Evolutionary conservation across 2,113 vertebrate species (phyloP).

Genomic region (Amazona vittata): DNA sequence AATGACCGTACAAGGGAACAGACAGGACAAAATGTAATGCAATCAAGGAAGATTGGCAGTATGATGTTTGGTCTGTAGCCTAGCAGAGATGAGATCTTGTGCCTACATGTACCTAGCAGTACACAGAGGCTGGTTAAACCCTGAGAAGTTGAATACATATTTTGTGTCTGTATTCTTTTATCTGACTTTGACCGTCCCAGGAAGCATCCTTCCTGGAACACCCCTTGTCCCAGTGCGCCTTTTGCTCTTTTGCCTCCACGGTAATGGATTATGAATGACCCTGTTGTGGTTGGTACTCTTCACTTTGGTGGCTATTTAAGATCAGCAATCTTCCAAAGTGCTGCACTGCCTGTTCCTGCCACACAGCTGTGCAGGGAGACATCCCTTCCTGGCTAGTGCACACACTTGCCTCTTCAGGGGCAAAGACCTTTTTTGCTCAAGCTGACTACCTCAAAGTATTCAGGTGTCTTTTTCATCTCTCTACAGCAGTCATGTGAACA

Average conservation of each 20-base stretch:
- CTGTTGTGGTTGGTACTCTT: neutral
- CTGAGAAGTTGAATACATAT: neutral
- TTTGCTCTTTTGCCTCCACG: neutral
- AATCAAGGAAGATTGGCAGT: neutral
- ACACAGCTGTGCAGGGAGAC: fast-evolving
- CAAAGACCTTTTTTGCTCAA: neutral
- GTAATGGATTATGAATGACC: neutral
- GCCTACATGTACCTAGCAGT: neutral
- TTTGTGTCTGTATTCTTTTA: neutral
- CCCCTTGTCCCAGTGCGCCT: fast-evolving
- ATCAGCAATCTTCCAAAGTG: neutral
- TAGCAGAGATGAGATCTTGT: neutral
- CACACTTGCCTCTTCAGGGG: neutral
- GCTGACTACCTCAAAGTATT: neutral
- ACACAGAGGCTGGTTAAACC: neutral
- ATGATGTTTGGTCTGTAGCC: neutral
- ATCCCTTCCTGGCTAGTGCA: neutral
- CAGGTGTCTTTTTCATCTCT: neutral
- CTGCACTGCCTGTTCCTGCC: neutral
- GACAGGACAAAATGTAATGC: neutral
- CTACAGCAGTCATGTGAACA: neutral
- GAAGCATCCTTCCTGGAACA: neutral
- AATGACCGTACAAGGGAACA: neutral
- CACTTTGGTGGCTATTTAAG: neutral
- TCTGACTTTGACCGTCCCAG: neutral